These are phyloP conservation scores for Melikaiella ostensackeni DNA, from an alignment of 2,888 invertebrate genomes.

Conservation along the genomic window DNA sequence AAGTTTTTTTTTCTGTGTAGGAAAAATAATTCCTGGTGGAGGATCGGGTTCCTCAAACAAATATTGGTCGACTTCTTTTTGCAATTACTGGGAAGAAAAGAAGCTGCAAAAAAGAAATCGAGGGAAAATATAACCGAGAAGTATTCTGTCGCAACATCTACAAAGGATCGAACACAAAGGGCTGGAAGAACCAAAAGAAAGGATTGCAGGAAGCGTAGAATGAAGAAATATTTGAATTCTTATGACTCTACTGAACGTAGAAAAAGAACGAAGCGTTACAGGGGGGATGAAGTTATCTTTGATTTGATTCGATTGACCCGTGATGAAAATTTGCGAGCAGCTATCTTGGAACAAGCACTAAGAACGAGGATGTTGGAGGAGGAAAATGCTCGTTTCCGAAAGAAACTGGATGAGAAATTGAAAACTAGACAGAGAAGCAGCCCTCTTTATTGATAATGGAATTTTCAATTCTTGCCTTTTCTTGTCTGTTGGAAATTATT, in stretches of 20 bases:
- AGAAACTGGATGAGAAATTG: conserved; percentile 42
- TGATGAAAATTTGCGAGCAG: conserved; percentile 56
- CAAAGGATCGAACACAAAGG: conserved; percentile 31
- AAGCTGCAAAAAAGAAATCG: conserved; percentile 4
- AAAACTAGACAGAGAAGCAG: conserved; percentile 56
- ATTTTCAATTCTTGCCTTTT: background rate
- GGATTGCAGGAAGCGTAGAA: conserved; percentile 29
- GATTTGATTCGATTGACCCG: conserved; percentile 44
- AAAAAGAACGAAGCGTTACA: background rate
- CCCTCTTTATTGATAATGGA: conserved; percentile 54
- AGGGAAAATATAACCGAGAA: conserved; percentile 22
- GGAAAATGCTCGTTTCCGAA: conserved; percentile 35
- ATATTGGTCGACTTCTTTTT: conserved; percentile 51
- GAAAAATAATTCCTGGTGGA: conserved; percentile 47
- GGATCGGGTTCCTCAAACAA: conserved; percentile 41
- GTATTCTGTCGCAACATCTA: conserved; percentile 16
- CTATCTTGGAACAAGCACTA: conserved; percentile 52
- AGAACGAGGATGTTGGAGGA: conserved; percentile 47
- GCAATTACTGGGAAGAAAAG: conserved; percentile 46
- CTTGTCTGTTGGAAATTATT: background rate
- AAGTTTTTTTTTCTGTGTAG: too few relatives aligned
- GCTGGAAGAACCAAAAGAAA: conserved; percentile 23
- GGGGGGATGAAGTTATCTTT: conserved; percentile 19
- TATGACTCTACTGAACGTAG: conserved; percentile 17
- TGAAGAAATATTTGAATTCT: conserved; percentile 35